phyloP scores from a whole-genome alignment of 35 echinoderm and acorn worm genomes.

The Lytechinus variegatus region DNA sequence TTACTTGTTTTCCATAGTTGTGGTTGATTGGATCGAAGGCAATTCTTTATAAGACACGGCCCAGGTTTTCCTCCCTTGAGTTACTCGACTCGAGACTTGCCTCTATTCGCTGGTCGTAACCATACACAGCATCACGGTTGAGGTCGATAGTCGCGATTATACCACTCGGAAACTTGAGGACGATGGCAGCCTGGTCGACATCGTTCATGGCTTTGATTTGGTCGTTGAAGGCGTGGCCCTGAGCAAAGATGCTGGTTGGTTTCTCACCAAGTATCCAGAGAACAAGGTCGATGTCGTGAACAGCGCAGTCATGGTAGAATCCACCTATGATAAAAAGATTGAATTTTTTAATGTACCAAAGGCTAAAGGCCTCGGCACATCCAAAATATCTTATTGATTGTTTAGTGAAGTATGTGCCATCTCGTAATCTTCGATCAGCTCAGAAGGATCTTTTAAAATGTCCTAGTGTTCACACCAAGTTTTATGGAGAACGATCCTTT shows the following conservation, averaged over 20 bases:
- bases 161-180: slow-evolving; percentile 91
- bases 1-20: too few relatives aligned
- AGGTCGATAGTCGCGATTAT: slow-evolving; percentile 71
- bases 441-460: too few relatives aligned
- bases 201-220: slow-evolving; percentile 64
- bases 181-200: slow-evolving; percentile 78
- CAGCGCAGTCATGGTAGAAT: slow-evolving; percentile 84
- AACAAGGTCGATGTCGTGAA: slow-evolving; percentile 85
- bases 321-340: slow-evolving; percentile 59
- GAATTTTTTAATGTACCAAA: too few relatives aligned
- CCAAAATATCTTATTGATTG: too few relatives aligned
- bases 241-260: slow-evolving; percentile 68
- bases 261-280: slow-evolving; percentile 78
- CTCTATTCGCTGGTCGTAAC: slow-evolving; percentile 91
- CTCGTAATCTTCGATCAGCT: too few relatives aligned
- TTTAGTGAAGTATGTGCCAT: too few relatives aligned
- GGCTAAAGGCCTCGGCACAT: too few relatives aligned
- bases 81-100: neutral
- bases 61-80: neutral
- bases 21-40: too few relatives aligned
- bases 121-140: slow-evolving; percentile 73
- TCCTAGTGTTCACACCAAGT: too few relatives aligned
- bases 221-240: slow-evolving; percentile 80
- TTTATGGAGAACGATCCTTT: too few relatives aligned
- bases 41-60: too few relatives aligned